phyloP scores from a whole-genome alignment of 2,888 invertebrate species.

The Macropis europaea region DNA sequence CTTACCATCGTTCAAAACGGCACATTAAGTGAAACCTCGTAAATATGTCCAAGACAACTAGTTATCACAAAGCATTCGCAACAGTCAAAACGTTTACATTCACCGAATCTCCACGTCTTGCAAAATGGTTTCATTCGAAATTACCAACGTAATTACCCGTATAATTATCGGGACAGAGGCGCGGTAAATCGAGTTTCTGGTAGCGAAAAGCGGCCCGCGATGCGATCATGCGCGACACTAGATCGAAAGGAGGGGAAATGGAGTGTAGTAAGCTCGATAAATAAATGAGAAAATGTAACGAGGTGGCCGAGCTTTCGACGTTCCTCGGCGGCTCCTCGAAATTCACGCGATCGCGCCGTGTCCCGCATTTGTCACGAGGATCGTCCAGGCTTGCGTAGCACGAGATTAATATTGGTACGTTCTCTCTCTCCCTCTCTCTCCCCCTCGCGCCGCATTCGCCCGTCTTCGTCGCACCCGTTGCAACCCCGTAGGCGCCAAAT shows the following conservation, averaged over 20 bases:
- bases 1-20: no score
- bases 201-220: neutral
- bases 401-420: slow-evolving; percentile 67
- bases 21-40: no score
- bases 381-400: slow-evolving; percentile 51
- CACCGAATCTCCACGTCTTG: neutral
- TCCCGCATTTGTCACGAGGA: slow-evolving; percentile 69
- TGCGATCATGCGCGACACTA: neutral
- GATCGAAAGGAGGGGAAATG: neutral
- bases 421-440: slow-evolving; percentile 30
- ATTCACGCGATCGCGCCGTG: slow-evolving; percentile 64
- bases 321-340: slow-evolving; percentile 53
- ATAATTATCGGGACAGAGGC: no score
- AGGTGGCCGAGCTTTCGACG: slow-evolving; percentile 34
- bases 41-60: no score
- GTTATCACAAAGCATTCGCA: no score
- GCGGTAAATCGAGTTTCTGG: neutral
- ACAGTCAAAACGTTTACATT: neutral
- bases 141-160: neutral
- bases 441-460: neutral
- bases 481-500: slow-evolving; percentile 58
- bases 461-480: neutral
- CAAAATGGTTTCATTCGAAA: neutral
- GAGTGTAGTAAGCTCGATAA: slow-evolving; percentile 12
- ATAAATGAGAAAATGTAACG: slow-evolving; percentile 38